phyloP scores from a whole-genome alignment of 1,140 invertebrate genomes.

The Bombus sibiricus region DNA sequence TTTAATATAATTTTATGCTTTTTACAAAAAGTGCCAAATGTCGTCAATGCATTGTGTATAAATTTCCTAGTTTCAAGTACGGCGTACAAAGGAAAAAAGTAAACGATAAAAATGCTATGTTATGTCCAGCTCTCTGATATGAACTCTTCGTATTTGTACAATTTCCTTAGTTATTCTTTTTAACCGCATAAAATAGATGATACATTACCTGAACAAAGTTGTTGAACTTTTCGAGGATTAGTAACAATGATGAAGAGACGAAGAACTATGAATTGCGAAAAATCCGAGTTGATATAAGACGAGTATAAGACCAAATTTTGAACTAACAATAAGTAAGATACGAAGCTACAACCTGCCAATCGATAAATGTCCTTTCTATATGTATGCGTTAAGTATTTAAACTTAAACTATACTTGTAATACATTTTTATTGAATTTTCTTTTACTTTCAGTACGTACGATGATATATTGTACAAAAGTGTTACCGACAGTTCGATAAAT shows the following conservation, averaged over 20 bases:
- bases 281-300: neutral
- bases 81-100: neutral
- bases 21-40: constrained; percentile 9
- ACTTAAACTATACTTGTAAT: constrained; percentile 26
- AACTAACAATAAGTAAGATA: neutral
- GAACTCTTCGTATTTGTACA: constrained; percentile 17
- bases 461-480: constrained; percentile 31
- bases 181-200: neutral
- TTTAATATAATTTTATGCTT: neutral
- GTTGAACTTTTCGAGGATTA: no score
- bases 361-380: constrained; percentile 5
- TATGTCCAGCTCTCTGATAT: neutral
- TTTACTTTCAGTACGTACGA: constrained; percentile 22
- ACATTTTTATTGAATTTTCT: constrained; percentile 1
- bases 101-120: no score
- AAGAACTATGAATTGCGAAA: neutral
- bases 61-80: neutral
- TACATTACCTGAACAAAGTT: neutral
- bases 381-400: constrained; percentile 25
- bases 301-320: neutral
- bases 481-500: constrained; percentile 29
- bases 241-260: neutral
- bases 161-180: neutral
- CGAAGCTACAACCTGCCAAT: constrained; percentile 4
- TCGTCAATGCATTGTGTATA: neutral